Conservation (phyloP, 2,888 invertebrate species). For the Xylota segnis region DNA sequence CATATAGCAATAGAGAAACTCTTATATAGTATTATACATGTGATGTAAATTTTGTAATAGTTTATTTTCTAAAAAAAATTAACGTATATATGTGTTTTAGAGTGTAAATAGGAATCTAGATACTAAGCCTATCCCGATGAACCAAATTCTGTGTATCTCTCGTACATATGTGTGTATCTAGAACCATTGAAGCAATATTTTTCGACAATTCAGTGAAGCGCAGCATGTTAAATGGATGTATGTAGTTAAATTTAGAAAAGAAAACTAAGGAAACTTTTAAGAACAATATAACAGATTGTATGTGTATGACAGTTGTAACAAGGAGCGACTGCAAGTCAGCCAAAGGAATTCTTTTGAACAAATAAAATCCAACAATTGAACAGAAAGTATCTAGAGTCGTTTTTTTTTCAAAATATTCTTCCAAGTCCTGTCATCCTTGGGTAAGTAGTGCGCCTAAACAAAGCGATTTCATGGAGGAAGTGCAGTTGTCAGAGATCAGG, state of each 20-base stretch:
- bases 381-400: background rate
- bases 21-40: slow-evolving; percentile 55
- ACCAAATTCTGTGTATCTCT: slow-evolving; percentile 61
- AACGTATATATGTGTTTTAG: slow-evolving; percentile 36
- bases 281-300: slow-evolving; percentile 41
- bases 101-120: slow-evolving; percentile 48
- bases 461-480: too few relatives aligned
- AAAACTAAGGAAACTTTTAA: background rate
- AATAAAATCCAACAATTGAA: slow-evolving; percentile 53
- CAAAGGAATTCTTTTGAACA: slow-evolving; percentile 20
- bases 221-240: slow-evolving; percentile 40
- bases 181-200: slow-evolving; percentile 73
- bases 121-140: slow-evolving; percentile 63
- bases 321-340: slow-evolving; percentile 14
- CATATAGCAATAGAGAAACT: slow-evolving; percentile 26
- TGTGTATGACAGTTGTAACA: slow-evolving; percentile 5
- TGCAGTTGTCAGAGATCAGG: too few relatives aligned
- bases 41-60: slow-evolving; percentile 69
- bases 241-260: slow-evolving; percentile 49
- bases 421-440: too few relatives aligned
- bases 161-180: slow-evolving; percentile 57
- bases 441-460: too few relatives aligned
- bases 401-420: too few relatives aligned
- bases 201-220: slow-evolving; percentile 62
- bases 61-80: slow-evolving; percentile 63